phyloP scores from a whole-genome alignment of 2,113 vertebrate species.

The Prinia subflava region DNA sequence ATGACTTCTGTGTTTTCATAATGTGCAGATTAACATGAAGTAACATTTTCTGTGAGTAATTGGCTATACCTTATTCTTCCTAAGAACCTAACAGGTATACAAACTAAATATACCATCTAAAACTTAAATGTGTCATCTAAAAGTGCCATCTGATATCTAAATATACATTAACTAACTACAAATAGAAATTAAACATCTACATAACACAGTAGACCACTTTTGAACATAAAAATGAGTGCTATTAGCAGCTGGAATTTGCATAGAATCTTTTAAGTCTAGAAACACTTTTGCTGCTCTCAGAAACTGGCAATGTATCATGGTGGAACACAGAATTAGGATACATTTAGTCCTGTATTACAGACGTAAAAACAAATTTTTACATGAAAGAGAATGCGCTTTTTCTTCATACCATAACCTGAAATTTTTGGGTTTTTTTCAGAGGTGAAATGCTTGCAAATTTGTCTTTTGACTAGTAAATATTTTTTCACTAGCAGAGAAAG shows the following conservation, averaged over 20 bases:
- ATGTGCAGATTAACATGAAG: background rate
- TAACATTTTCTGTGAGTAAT: background rate
- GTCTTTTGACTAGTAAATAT: background rate
- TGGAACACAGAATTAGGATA: background rate
- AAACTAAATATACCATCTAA: background rate
- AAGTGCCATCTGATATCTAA: background rate
- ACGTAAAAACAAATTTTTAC: background rate
- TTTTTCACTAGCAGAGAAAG: background rate
- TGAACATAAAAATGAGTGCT: constrained; percentile 3
- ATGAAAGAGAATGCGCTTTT: background rate
- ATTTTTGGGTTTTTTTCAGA: background rate
- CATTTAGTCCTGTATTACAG: background rate
- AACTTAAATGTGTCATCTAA: background rate
- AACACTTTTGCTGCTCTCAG: background rate
- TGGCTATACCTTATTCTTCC: background rate
- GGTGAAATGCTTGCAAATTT: background rate
- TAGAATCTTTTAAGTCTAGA: constrained; percentile 12
- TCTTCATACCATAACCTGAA: background rate
- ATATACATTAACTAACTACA: constrained; percentile 29
- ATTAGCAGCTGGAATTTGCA: constrained; percentile 27
- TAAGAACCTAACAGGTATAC: background rate
- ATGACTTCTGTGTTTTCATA: background rate
- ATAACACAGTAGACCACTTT: background rate
- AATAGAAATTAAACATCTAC: constrained; percentile 3
- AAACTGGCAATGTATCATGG: background rate